Evolutionary conservation across 1,140 invertebrate genomes (phyloP).

Genomic region (Oncopodura yosiiana): DNA sequence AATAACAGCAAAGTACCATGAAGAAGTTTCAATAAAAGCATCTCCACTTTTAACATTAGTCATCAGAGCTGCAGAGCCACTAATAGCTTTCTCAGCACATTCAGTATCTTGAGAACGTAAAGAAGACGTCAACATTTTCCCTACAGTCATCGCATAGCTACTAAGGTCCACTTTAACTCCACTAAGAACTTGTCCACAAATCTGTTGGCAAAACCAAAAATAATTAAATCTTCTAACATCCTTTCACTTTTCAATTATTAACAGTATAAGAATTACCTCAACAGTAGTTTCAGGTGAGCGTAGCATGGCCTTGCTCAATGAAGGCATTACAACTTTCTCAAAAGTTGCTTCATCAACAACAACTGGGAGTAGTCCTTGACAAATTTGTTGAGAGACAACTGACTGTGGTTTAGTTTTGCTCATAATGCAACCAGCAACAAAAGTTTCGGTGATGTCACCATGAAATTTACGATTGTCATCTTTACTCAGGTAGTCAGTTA

Average conservation of each 20-base stretch:
- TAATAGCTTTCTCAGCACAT: slow-evolving; percentile 57
- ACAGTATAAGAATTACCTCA: slow-evolving; percentile 13
- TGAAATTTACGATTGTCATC: slow-evolving; percentile 35
- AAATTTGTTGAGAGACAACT: slow-evolving; percentile 49
- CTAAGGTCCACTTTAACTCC: slow-evolving; percentile 68
- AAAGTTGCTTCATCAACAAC: slow-evolving; percentile 60
- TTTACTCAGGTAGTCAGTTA: background rate
- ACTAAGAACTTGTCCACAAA: slow-evolving; percentile 61
- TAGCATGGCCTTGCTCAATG: slow-evolving; percentile 84
- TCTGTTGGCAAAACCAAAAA: slow-evolving; percentile 54
- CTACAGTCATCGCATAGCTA: slow-evolving; percentile 64
- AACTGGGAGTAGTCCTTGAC: slow-evolving; percentile 35
- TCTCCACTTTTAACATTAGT: slow-evolving; percentile 1
- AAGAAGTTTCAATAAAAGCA: slow-evolving; percentile 46
- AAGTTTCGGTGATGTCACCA: slow-evolving; percentile 57
- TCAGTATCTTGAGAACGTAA: slow-evolving; percentile 71
- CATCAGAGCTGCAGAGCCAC: slow-evolving; percentile 58
- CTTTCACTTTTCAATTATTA: background rate
- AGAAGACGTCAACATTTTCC: slow-evolving; percentile 68
- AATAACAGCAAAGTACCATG: slow-evolving; percentile 68
- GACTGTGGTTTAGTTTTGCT: slow-evolving; percentile 64
- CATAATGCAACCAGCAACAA: slow-evolving; percentile 70
- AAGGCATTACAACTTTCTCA: slow-evolving; percentile 61
- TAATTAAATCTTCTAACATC: background rate
- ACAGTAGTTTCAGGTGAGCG: slow-evolving; percentile 74